Evolutionary conservation across 1,140 invertebrate genomes (phyloP).

Genomic region (Portunus trituberculatus): DNA sequence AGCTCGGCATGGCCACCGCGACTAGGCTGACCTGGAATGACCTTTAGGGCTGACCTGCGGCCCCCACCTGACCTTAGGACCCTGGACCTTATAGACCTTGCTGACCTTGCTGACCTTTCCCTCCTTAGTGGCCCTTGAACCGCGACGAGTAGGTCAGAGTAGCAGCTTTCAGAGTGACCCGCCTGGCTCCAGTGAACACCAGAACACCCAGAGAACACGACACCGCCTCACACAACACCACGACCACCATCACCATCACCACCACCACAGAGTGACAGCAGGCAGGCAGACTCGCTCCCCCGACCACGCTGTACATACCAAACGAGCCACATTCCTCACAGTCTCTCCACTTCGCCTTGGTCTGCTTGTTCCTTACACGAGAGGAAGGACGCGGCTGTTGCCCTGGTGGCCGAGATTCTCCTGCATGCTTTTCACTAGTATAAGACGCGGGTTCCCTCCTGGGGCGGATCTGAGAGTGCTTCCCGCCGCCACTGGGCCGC

Average conservation of each 20-base stretch:
- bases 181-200: not conserved
- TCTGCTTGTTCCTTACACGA: not conserved
- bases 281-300: not conserved
- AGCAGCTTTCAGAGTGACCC: too few relatives aligned
- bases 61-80: too few relatives aligned
- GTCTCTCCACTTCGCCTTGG: not conserved
- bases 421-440: constrained; percentile 75
- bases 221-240: not conserved
- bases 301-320: not conserved
- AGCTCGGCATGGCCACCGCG: not conserved
- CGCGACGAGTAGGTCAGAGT: too few relatives aligned
- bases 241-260: too few relatives aligned
- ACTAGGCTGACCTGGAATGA: not conserved
- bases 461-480: not conserved
- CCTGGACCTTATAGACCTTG: too few relatives aligned
- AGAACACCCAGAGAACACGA: not conserved
- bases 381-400: not conserved
- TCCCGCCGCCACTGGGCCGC: not conserved
- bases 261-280: not conserved
- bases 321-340: not conserved
- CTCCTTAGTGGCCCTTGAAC: too few relatives aligned
- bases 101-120: too few relatives aligned
- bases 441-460: constrained; percentile 70
- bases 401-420: constrained; percentile 1
- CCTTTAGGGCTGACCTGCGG: not conserved